Evolutionary conservation across 2,113 vertebrate species (phyloP).

Genomic region (Chrysochloris asiatica): DNA sequence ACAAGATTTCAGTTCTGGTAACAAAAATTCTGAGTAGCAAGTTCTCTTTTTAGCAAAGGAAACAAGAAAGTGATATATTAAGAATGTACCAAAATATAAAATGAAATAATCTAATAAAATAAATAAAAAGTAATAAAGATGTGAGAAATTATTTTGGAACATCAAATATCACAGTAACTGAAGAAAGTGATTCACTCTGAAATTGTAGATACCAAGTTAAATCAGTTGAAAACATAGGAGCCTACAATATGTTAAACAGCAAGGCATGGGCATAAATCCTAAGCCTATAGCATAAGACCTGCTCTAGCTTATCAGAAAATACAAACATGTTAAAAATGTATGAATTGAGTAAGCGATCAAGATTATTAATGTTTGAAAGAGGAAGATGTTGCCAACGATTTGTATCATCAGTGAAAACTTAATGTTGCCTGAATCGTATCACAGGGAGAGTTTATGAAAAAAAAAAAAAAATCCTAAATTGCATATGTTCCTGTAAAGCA

Average conservation of each 20-base stretch:
- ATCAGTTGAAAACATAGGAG: not conserved
- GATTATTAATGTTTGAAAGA: not conserved
- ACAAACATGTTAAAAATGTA: not conserved
- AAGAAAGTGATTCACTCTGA: not conserved
- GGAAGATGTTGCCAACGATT: no score
- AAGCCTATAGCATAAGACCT: not conserved
- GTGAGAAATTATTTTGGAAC: not conserved
- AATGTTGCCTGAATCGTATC: not conserved
- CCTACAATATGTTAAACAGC: not conserved
- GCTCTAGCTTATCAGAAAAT: not conserved
- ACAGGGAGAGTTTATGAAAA: not conserved
- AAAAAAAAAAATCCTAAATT: not conserved
- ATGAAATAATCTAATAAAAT: not conserved
- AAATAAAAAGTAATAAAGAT: not conserved
- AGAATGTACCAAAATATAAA: conserved; percentile 26
- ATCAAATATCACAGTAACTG: not conserved
- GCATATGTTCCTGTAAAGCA: not conserved
- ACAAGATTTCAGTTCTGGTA: conserved; percentile 46
- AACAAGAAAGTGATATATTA: no score
- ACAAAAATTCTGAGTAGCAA: conserved; percentile 52
- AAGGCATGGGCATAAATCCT: not conserved
- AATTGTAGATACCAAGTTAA: not conserved
- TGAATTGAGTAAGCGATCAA: not conserved
- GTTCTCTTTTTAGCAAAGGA: conserved; percentile 36
- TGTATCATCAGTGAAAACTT: not conserved